Conservation (phyloP, 2,888 invertebrate genomes). For the Sialis lutaria region DNA sequence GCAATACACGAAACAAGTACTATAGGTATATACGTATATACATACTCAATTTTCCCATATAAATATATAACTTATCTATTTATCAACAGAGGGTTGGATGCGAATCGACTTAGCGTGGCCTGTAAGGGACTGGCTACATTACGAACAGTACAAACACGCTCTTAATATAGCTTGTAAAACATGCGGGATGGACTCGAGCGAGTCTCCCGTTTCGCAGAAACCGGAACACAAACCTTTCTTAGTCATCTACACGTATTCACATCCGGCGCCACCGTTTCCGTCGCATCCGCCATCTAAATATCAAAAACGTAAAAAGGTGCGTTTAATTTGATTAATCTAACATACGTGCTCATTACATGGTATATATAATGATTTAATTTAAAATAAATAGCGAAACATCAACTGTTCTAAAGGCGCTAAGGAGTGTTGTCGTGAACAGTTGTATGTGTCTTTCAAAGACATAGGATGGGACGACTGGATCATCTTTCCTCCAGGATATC, state of each 20-base stretch:
- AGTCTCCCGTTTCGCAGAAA: conserved; percentile 50
- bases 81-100: conserved; percentile 73
- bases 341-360: no score
- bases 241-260: conserved; percentile 59
- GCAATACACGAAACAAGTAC: conserved; percentile 62
- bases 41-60: no score
- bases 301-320: conserved; percentile 33
- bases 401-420: conserved; percentile 52
- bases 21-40: no score
- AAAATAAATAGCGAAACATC: conserved; percentile 28
- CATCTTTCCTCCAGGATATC: conserved; percentile 62
- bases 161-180: conserved; percentile 64
- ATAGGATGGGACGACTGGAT: conserved; percentile 86
- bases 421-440: conserved; percentile 68
- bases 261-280: conserved; percentile 31
- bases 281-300: conserved; percentile 14
- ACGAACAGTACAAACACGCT: conserved; percentile 45
- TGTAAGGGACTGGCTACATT: conserved; percentile 58
- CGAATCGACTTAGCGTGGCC: conserved; percentile 62
- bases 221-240: conserved; percentile 58
- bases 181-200: conserved; percentile 44
- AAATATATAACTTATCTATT: no score
- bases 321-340: no score
- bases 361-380: no score
- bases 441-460: conserved; percentile 67